These are phyloP conservation scores for Acleris cristana DNA, from an alignment of 2,888 invertebrate genomes.

Conservation along the genomic window DNA sequence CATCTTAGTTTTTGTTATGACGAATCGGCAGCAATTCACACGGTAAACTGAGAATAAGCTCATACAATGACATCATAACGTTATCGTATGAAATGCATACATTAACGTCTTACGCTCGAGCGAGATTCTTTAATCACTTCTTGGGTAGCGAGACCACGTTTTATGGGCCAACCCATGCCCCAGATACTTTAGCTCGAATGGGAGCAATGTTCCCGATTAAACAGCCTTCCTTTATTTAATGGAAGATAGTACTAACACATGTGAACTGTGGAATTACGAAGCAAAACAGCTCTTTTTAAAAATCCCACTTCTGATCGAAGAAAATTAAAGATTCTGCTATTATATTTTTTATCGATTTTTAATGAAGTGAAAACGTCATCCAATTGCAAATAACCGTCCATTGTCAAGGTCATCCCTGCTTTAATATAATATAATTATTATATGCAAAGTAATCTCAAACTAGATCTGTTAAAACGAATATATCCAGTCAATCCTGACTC, in stretches of 20 bases:
- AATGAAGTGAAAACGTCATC: neutral
- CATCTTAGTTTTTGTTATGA: no score
- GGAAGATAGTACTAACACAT: neutral
- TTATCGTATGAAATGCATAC: slow-evolving; percentile 11
- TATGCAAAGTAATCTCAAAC: no score
- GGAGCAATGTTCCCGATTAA: neutral
- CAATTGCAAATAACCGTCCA: no score
- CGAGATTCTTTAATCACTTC: slow-evolving; percentile 7
- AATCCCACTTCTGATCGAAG: slow-evolving; percentile 5
- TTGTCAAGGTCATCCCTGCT: no score
- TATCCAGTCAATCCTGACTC: no score
- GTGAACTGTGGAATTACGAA: neutral
- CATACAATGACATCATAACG: slow-evolving; percentile 21
- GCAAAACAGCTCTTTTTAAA: neutral
- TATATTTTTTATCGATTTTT: neutral
- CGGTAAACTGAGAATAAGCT: no score
- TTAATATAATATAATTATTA: no score
- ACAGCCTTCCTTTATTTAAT: slow-evolving; percentile 3
- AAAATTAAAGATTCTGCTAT: no score
- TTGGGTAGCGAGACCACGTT: neutral
- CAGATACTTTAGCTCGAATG: neutral
- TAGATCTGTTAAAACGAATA: no score
- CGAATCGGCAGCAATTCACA: no score
- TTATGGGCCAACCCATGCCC: slow-evolving; percentile 3
- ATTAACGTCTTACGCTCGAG: slow-evolving; percentile 1